These are phyloP conservation scores for Rostratula benghalensis DNA, from an alignment of 2,113 vertebrate genomes.

Conservation along the genomic window DNA sequence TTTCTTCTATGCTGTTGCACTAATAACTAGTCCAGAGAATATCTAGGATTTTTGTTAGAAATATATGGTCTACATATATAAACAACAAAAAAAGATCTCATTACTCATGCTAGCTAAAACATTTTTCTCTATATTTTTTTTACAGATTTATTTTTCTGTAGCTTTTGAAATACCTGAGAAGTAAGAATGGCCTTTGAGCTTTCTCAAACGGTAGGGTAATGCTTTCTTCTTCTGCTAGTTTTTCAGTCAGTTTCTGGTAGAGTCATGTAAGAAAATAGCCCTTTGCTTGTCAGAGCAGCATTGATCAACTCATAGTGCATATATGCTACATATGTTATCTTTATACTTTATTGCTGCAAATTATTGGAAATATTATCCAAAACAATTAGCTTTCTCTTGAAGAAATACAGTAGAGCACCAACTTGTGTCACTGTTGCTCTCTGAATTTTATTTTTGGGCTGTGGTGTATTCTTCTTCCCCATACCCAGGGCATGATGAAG, in stretches of 20 bases:
- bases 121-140: neutral
- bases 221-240: neutral
- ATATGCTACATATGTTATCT: neutral
- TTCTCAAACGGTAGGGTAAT: neutral
- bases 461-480: neutral
- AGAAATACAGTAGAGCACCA: neutral
- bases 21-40: neutral
- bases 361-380: neutral
- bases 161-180: neutral
- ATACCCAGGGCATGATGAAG: neutral
- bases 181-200: neutral
- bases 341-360: neutral
- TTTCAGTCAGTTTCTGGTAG: neutral
- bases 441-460: neutral
- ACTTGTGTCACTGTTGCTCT: neutral
- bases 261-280: neutral
- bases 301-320: neutral
- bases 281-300: neutral
- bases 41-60: neutral
- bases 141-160: neutral
- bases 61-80: neutral
- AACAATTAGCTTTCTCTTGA: neutral
- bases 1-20: neutral
- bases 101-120: neutral
- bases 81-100: neutral